Evolutionary conservation across 2,797 vertebrate species (phyloP).

Genomic region (Liasis olivaceus): DNA sequence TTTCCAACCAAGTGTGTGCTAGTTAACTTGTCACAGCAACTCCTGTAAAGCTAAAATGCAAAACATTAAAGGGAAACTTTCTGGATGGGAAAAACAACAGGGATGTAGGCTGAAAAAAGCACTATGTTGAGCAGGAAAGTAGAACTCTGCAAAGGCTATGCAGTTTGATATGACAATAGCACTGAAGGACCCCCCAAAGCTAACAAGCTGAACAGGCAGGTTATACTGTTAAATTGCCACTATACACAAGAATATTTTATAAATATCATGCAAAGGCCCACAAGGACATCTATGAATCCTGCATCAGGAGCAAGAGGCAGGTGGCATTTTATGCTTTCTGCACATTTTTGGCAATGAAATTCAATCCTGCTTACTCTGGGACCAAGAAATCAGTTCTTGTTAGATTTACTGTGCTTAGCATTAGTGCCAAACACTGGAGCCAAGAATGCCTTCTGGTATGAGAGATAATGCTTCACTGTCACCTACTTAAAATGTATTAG

Average conservation of each 20-base stretch:
- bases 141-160: slow-evolving; percentile 16
- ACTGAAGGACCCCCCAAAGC: neutral
- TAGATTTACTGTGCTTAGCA: slow-evolving; percentile 8
- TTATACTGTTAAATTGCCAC: neutral
- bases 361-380: slow-evolving; percentile 5
- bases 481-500: slow-evolving; percentile 7
- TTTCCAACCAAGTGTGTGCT: no score
- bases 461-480: slow-evolving; percentile 10
- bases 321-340: slow-evolving; percentile 9
- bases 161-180: slow-evolving; percentile 22
- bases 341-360: slow-evolving; percentile 15
- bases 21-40: no score
- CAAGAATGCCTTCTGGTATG: slow-evolving; percentile 15
- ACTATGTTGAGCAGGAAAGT: slow-evolving; percentile 6
- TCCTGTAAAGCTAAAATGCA: neutral
- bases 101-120: slow-evolving; percentile 36
- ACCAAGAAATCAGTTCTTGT: slow-evolving; percentile 9
- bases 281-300: neutral
- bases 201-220: neutral
- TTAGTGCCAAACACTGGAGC: neutral
- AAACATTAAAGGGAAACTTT: slow-evolving; percentile 19
- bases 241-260: neutral
- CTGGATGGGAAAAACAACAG: slow-evolving; percentile 44
- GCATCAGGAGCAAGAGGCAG: neutral
- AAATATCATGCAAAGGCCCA: neutral